Percentiles rank a stretch among this genome's conserved stretches.
Evolutionary conservation across 2,797 vertebrate genomes (phyloP).

Genomic region (Parotocinclus haroldoi): DNA sequence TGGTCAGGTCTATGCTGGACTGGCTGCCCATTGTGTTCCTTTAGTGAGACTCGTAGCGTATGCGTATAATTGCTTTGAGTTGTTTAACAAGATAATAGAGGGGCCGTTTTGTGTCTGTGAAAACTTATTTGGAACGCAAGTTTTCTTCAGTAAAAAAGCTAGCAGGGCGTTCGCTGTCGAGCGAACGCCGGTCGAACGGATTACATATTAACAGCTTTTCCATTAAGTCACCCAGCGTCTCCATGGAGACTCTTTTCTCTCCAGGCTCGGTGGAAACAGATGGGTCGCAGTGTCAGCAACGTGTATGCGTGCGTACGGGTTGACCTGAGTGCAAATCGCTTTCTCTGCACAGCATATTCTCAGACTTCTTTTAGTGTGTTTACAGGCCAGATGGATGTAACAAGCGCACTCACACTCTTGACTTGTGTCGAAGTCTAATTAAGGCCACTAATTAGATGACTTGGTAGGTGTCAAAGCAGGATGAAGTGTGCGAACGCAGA

Average conservation of each 20-base stretch:
- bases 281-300: constrained; percentile 19
- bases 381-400: constrained; percentile 30
- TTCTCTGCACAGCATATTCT: neutral
- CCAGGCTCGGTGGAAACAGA: constrained; percentile 39
- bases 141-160: constrained; percentile 30
- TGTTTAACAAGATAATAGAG: constrained; percentile 55
- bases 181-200: constrained; percentile 37
- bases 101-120: constrained; percentile 26
- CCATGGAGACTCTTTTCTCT: constrained; percentile 49
- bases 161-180: constrained; percentile 3
- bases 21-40: constrained; percentile 40
- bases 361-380: constrained; percentile 17
- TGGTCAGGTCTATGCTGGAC: constrained; percentile 36
- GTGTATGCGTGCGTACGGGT: constrained; percentile 29
- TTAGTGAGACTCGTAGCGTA: constrained; percentile 33
- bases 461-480: constrained; percentile 26
- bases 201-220: constrained; percentile 57
- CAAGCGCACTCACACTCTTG: constrained; percentile 12
- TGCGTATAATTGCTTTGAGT: constrained; percentile 47
- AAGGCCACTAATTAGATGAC: constrained; percentile 34
- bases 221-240: constrained; percentile 53
- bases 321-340: constrained; percentile 23
- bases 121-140: constrained; percentile 38
- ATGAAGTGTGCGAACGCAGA: neutral
- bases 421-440: constrained; percentile 29